Conservation (phyloP, 2,797 vertebrate species). For the Helicolenus hilgendorfi region DNA sequence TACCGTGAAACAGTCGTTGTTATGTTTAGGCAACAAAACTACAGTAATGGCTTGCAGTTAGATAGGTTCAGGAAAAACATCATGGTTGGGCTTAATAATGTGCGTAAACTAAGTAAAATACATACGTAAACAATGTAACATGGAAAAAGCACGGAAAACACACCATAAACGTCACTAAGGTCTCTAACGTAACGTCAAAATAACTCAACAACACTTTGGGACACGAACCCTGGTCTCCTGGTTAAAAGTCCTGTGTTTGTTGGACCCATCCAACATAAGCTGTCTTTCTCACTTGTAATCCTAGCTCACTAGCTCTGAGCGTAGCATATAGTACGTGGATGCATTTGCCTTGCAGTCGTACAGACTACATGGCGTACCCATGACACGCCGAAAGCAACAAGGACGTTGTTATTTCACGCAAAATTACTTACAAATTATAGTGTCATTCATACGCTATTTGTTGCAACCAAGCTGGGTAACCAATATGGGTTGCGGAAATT, state of each 20-base stretch:
- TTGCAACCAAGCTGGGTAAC: not conserved
- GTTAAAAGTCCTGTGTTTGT: not conserved
- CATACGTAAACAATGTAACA: not conserved
- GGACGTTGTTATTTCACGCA: not conserved
- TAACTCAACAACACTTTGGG: too few species aligned
- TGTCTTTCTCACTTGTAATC: not conserved
- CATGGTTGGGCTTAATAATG: too few species aligned
- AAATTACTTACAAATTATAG: not conserved
- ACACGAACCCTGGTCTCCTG: too few species aligned
- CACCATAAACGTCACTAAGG: too few species aligned
- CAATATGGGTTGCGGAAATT: not conserved
- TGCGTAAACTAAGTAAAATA: not conserved
- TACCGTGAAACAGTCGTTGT: too few species aligned
- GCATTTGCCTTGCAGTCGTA: not conserved
- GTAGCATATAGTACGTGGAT: not conserved
- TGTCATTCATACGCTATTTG: not conserved
- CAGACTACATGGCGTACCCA: not conserved
- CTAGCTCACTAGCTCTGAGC: not conserved
- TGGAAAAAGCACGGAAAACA: too few species aligned
- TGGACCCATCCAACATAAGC: not conserved
- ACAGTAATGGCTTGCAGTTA: not conserved
- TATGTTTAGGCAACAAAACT: not conserved
- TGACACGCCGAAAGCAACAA: not conserved
- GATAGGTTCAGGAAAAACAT: too few species aligned
- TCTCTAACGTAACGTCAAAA: too few species aligned